Percentiles rank a stretch among this genome's conserved stretches.
phyloP scores from a whole-genome alignment of 2,113 vertebrate species.

The Chionodraco myersi region DNA sequence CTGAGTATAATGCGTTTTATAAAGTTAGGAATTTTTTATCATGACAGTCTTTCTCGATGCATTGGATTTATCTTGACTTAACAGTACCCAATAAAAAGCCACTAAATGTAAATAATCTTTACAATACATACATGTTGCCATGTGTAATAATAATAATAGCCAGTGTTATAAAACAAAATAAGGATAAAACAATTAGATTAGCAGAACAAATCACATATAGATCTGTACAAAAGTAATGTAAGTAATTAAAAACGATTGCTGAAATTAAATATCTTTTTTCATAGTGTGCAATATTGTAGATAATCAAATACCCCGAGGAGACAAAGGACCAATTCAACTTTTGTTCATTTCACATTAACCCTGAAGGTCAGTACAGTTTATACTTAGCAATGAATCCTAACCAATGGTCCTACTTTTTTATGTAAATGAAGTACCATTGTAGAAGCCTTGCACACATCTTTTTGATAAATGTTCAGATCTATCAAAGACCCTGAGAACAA shows the following conservation, averaged over 20 bases:
- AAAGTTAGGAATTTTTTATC: too few relatives aligned
- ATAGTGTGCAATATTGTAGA: slow-evolving; percentile 13
- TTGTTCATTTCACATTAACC: not conserved
- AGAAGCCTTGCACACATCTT: not conserved
- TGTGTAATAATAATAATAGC: not conserved
- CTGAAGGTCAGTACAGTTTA: not conserved
- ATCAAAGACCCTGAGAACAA: not conserved
- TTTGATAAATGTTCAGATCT: not conserved
- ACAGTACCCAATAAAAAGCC: not conserved
- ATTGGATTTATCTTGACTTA: not conserved
- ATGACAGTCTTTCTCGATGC: not conserved
- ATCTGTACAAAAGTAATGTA: not conserved
- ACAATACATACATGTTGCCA: not conserved
- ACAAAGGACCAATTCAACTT: not conserved
- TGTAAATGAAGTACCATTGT: not conserved
- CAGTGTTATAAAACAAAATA: not conserved
- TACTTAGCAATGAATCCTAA: not conserved
- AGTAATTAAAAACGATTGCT: not conserved
- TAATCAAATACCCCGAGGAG: not conserved
- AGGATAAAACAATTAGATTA: not conserved
- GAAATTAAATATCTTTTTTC: not conserved
- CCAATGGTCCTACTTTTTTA: not conserved
- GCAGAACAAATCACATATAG: not conserved
- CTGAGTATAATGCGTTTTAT: not conserved
- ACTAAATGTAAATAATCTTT: not conserved